Conservation (phyloP, 2,113 vertebrate genomes). For the Sitta europaea region DNA sequence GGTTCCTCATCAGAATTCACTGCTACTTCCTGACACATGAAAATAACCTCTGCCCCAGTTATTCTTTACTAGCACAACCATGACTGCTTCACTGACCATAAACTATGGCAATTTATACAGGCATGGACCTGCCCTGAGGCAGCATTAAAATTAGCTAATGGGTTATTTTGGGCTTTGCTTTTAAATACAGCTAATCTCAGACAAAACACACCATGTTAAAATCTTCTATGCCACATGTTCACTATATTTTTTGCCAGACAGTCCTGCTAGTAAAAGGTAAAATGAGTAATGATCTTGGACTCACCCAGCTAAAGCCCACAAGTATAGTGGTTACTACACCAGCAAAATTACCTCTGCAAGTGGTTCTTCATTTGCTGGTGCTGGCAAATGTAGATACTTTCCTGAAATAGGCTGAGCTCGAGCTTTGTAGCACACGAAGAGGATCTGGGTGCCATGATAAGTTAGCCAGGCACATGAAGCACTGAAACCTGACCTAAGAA, state of each 20-base stretch:
- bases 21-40: conserved; percentile 19
- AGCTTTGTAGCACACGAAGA: neutral
- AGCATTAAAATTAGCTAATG: neutral
- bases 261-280: neutral
- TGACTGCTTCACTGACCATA: neutral
- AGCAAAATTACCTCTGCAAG: neutral
- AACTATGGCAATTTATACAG: neutral
- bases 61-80: neutral
- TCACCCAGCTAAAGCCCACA: neutral
- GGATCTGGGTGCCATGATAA: neutral
- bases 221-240: neutral
- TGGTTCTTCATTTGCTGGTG: neutral
- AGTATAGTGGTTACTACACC: neutral
- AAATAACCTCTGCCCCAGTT: conserved; percentile 4
- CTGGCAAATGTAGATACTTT: neutral
- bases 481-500: neutral
- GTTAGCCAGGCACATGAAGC: neutral
- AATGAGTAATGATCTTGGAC: neutral
- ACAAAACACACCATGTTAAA: conserved; percentile 12
- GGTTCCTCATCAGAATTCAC: conserved; percentile 11
- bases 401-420: neutral
- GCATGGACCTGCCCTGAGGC: neutral
- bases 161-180: neutral
- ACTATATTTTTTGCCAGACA: neutral
- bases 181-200: conserved; percentile 18